Evolutionary conservation across 2,888 invertebrate species (phyloP), one percentile per base, ranked within the genome.

Genomic region (Gandaritis pyraliata): DNA sequence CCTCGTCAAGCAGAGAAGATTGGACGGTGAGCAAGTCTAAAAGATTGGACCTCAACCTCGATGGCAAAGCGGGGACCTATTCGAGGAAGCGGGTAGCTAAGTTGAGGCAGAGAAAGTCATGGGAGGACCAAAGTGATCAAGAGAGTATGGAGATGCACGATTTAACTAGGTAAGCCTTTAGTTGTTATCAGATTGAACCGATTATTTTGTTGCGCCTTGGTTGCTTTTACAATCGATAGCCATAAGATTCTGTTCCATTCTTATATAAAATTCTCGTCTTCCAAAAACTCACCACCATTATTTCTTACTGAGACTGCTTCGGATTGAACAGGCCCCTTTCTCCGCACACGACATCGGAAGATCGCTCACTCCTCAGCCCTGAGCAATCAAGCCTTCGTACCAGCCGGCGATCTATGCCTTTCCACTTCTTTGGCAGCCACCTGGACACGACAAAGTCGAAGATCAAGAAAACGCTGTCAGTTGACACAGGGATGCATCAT

Each of bases 61-160:
- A 89, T 66, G 90, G 91, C 0, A 90, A 91, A 77, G 91, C 92
- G 15, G 92, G 91, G 5, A 92, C 92, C 0, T 93, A 93, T 87
- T 92, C 90, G 81, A 86, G 88, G 58, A 90, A 88, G 68, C 80
- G 90, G 33, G 92, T 91, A 1, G 90, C 88, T 1, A 92, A 90
- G 65, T 71, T 93, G 30, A 88, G 87, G 59, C 93, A 93, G 64
- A 89, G 93, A 39, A 92, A 93, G 67, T 95, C 95, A 5, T 96
- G 95, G 95, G 95, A 96, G 68, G 95, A 95, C 66, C 94, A 94
- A 65, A 94, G 94, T 61, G 94, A 95, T 71, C 94, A 94, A 69
- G 96, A 96, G 72, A 94, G 93, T 15, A 90, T 95, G 76, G 95
- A 95, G 73, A 87, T 95, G 74, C 94, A 94, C 71, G 95, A 95